These are phyloP conservation scores for Cosmia pyralina DNA, from an alignment of 2,888 invertebrate genomes.

Conservation along the genomic window DNA sequence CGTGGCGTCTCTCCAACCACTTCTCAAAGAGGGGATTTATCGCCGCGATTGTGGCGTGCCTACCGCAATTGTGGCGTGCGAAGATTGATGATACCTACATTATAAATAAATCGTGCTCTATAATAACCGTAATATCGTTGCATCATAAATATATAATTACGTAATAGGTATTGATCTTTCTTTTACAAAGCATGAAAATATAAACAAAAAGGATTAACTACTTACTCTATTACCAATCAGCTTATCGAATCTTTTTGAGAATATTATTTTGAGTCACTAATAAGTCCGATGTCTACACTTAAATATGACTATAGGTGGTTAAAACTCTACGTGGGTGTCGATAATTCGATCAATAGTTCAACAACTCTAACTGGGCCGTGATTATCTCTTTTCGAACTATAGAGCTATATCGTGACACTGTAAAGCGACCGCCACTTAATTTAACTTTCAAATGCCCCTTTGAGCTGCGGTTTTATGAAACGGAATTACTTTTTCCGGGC, in stretches of 20 bases:
- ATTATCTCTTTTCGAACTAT: conserved; percentile 24
- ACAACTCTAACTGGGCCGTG: conserved; percentile 15
- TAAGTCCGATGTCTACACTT: not conserved
- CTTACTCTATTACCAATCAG: not conserved
- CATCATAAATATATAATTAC: not conserved
- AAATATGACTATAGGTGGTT: not conserved
- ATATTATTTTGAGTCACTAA: conserved; percentile 12
- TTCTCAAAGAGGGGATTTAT: too few relatives aligned
- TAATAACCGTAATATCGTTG: not conserved
- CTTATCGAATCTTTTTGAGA: conserved; percentile 4
- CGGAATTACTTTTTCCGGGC: conserved; percentile 62
- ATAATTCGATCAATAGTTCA: conserved; percentile 21
- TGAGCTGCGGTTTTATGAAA: conserved; percentile 64
- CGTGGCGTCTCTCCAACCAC: too few relatives aligned
- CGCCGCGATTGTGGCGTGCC: too few relatives aligned
- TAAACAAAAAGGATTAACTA: conserved; percentile 9
- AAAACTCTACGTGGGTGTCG: not conserved
- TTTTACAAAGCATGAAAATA: conserved; percentile 7
- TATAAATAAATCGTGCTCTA: conserved; percentile 5
- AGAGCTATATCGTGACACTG: conserved; percentile 46
- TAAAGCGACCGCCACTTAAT: conserved; percentile 60
- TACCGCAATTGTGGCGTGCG: too few relatives aligned
- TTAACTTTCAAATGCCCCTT: conserved; percentile 68
- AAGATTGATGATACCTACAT: conserved; percentile 10
- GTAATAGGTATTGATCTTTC: not conserved